Percentiles rank a stretch among this genome's conserved stretches.
Conservation (phyloP, 2,113 vertebrate genomes). For the Clinocottus analis region DNA sequence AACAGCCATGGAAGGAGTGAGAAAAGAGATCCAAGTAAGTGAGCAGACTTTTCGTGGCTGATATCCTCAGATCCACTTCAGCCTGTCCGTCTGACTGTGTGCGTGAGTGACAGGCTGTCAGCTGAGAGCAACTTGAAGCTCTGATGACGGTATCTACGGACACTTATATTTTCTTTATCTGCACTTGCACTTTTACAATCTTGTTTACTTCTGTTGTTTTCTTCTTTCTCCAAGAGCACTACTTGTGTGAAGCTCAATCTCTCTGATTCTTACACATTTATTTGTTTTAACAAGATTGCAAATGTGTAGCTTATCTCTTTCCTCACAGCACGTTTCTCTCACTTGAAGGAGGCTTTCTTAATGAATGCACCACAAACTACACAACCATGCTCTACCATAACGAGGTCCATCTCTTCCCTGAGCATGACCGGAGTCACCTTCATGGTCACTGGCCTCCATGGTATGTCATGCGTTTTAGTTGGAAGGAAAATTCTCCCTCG, state of each 20-base stretch:
- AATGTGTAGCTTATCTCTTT: not conserved
- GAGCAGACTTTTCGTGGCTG: constrained; percentile 22
- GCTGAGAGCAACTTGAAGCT: constrained; percentile 36
- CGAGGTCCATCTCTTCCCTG: not conserved
- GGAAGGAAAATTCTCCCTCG: not conserved
- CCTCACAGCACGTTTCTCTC: not conserved
- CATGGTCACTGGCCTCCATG: not conserved
- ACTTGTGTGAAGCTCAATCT: constrained; percentile 3
- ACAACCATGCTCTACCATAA: not conserved
- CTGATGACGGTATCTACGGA: constrained; percentile 45
- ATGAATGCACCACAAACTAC: not conserved
- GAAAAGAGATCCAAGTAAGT: constrained; percentile 37
- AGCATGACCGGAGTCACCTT: not conserved
- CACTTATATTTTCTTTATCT: constrained; percentile 1
- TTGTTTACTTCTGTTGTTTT: not conserved
- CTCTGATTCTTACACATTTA: not conserved
- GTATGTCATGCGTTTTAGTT: not conserved
- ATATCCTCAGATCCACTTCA: constrained; percentile 35
- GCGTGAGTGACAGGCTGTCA: constrained; percentile 53
- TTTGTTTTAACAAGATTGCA: constrained; percentile 11
- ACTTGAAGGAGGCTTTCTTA: not conserved
- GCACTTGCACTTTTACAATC: not conserved
- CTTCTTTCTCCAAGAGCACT: not conserved
- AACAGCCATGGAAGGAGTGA: not conserved
- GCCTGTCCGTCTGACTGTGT: constrained; percentile 32